Evolutionary conservation across 2,797 vertebrate species (phyloP), one percentile per base, ranked within the genome.

Genomic region (Sebastes aleutianus): DNA sequence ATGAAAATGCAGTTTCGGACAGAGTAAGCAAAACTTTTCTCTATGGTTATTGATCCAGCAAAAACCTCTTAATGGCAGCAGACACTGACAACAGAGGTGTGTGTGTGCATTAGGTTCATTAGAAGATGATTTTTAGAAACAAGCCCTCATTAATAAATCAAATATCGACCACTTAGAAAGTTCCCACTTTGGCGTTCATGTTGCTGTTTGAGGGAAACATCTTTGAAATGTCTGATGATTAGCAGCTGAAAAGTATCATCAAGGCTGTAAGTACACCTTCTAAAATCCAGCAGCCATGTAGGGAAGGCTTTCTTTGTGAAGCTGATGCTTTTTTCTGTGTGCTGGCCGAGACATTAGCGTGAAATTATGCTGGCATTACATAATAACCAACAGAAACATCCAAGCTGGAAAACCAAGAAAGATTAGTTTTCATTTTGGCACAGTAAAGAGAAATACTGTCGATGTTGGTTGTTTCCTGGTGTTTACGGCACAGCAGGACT

Each of bases 121-220:
- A 64, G 47, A 76, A 43, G 53, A 74, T 39, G 39, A 56, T 70
- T 27, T 78, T 73, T 53, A 56, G 29, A 73, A 63, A 36, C 2
- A 26, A 12, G 70, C 16, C 18, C 43, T 78, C 61, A 84, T 78
- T 26, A 79, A 83, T 83, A 78, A 83, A 84, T 84, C 56, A 63
- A 67, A 80, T 63, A 50, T 73, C 26, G 39, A 13, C 68, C 82
- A 79, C 85, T 87, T 64, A 66, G 34, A 59, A 31, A 10, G 36
- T 12, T 57, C 74, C 74, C 73, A 31, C 18, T 62, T 13, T 13
- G 39, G 70, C 47, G 74, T 68, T 78, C 8, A 27, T 2, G 27
- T 43, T 43, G 39, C 39, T 43, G 39, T 43, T 43, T 43, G 13
- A 43, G 39, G 29, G 32, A 53, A 50, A 66, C 59, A 22, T 27